Percentiles rank a stretch among this genome's conserved stretches.
Conservation (phyloP, 2,888 invertebrate species). For the Clanis bilineata region DNA sequence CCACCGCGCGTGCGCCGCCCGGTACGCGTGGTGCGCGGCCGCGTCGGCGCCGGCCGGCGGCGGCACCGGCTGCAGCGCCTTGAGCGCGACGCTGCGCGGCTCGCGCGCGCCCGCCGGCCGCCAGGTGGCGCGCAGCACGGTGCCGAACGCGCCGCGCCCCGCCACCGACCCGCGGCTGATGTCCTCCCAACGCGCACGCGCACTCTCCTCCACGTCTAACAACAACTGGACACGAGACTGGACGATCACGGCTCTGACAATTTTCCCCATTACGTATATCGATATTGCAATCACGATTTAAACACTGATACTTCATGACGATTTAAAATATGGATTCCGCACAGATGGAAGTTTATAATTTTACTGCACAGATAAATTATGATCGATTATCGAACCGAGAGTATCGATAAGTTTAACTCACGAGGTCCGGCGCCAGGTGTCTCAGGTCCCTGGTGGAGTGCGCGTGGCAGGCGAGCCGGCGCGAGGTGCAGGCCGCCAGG, state of each 20-base stretch:
- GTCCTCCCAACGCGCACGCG: slow-evolving; percentile 91
- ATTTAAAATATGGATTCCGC: no score
- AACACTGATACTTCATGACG: no score
- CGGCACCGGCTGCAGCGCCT: slow-evolving; percentile 97
- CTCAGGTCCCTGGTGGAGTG: slow-evolving; percentile 78
- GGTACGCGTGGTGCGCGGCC: slow-evolving; percentile 59
- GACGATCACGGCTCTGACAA: no score
- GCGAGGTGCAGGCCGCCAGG: slow-evolving; percentile 89
- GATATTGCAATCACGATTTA: no score
- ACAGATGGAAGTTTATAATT: no score
- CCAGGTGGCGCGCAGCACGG: slow-evolving; percentile 93
- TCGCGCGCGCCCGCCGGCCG: slow-evolving; percentile 64
- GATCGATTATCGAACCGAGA: no score
- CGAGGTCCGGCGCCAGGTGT: slow-evolving; percentile 94
- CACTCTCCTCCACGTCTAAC: slow-evolving; percentile 91
- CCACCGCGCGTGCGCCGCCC: slow-evolving; percentile 94
- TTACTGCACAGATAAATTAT: no score
- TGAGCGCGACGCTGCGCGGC: slow-evolving; percentile 87
- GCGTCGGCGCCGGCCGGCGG: slow-evolving; percentile 79
- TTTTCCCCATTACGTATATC: no score
- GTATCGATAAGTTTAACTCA: no score
- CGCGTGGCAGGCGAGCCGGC: slow-evolving; percentile 86
- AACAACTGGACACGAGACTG: slow-evolving; percentile 84
- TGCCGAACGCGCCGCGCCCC: slow-evolving; percentile 99
- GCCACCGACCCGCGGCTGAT: slow-evolving; percentile 89